Conservation (phyloP, 1,140 invertebrate species). For the Ectropis grisescens region DNA sequence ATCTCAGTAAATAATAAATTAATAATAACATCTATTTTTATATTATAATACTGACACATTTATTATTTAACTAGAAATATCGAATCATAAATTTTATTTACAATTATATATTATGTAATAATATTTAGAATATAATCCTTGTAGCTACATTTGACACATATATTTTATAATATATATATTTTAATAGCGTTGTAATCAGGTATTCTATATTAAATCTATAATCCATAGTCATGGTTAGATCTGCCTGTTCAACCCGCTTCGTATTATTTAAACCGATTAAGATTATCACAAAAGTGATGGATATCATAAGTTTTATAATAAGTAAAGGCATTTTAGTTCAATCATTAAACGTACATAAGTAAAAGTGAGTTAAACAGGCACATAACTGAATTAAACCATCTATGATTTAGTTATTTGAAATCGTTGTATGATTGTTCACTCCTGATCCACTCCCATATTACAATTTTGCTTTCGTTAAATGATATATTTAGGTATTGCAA, state of each 20-base stretch:
- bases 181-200: no score
- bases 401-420: not conserved
- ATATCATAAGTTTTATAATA: no score
- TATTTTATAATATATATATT: slow-evolving; percentile 11
- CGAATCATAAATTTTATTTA: slow-evolving; percentile 45
- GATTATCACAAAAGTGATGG: slow-evolving; percentile 19
- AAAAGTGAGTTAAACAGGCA: no score
- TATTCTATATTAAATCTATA: no score
- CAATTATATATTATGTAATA: slow-evolving; percentile 22
- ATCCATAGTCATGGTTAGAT: no score
- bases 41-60: slow-evolving; percentile 36
- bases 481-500: no score
- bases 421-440: slow-evolving; percentile 10
- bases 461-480: no score
- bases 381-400: no score
- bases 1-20: no score
- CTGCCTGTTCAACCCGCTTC: not conserved
- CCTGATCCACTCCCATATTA: no score
- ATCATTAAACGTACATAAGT: no score
- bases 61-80: slow-evolving; percentile 19
- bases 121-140: slow-evolving; percentile 39
- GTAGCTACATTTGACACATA: slow-evolving; percentile 25
- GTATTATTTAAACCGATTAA: slow-evolving; percentile 6
- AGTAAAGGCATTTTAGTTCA: no score
- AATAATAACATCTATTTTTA: slow-evolving; percentile 33